Evolutionary conservation across 2,113 vertebrate genomes (phyloP), one percentile per base, ranked within the genome.

Genomic region (Mystacornis crossleyi): DNA sequence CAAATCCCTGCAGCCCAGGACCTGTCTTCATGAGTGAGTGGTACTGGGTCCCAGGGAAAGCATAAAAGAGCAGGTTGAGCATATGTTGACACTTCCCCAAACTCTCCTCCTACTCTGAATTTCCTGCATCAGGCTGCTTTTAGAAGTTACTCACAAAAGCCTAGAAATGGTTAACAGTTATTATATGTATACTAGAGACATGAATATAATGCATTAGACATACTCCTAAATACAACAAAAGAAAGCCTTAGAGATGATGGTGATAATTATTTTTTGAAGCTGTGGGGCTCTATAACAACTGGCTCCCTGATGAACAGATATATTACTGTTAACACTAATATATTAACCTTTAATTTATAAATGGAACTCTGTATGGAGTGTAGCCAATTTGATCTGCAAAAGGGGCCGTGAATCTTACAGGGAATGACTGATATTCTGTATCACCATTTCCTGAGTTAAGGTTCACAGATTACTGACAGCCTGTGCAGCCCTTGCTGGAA

Each of bases 271-370:
- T 89, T 91, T 89, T 80, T 87, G 62, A 94, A 86, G 60, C 61
- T 89, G 48, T 45, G 47, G 43, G 26, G 55, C 75, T 77, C 7
- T 81, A 33, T 61, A 84, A 65, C 66, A 91, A 89, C 29, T 81
- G 73, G 33, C n/a, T 91, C 24, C 24, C 74, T 48, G 66, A 87
- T 29, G 70, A 96, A 85, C 58, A 90, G 61, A 90, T 93, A 50
- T 16, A 95, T 94, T 90, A 72, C 58, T 80, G 74, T 50, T 93
- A 96, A 88, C 54, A 69, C 34, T 85, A 90, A 93, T 58, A 66
- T 73, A 96, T 93, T 91, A 91, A 94, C 78, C 58, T 87, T 88
- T 92, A 95, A 93, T 95, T 96, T 94, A 77, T 85, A 95, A 96
- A 93, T 93, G 87, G 91, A 95, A 72, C 24, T 77, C 81, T 1